A percentile compares a stretch with the other conserved stretches of the same genome.
Conservation (phyloP, 2,113 vertebrate genomes). For the Ptyas mucosa region DNA sequence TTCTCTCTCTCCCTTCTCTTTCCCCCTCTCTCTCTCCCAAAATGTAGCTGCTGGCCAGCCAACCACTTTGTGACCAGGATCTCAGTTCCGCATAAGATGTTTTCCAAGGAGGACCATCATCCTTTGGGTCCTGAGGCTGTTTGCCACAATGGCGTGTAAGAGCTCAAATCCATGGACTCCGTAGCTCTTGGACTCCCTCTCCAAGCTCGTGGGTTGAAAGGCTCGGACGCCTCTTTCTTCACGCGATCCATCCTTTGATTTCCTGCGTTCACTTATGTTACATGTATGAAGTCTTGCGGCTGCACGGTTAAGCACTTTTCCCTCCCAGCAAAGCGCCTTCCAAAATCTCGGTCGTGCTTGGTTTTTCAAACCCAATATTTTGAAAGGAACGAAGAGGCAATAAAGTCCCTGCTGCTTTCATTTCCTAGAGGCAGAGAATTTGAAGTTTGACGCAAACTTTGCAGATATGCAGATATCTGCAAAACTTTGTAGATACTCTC, state of each 20-base stretch:
- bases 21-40: slow-evolving; percentile 1
- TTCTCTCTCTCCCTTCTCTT: accelerated
- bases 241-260: slow-evolving; percentile 53
- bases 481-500: slow-evolving; percentile 61
- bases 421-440: slow-evolving; percentile 65
- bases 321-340: slow-evolving; percentile 1
- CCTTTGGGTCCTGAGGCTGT: slow-evolving; percentile 43
- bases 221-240: slow-evolving; percentile 59
- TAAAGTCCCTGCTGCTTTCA: slow-evolving; percentile 63
- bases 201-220: slow-evolving; percentile 51
- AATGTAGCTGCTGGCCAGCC: slow-evolving; percentile 89
- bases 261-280: slow-evolving; percentile 53
- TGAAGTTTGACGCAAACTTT: slow-evolving; percentile 70
- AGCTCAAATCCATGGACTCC: slow-evolving; percentile 56
- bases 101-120: slow-evolving; percentile 54
- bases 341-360: slow-evolving; percentile 47
- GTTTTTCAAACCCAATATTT: slow-evolving; percentile 56
- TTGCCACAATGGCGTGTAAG: slow-evolving; percentile 66
- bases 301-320: slow-evolving; percentile 45
- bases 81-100: slow-evolving; percentile 31
- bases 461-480: slow-evolving; percentile 33
- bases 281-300: slow-evolving; percentile 35
- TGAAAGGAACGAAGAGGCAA: slow-evolving; percentile 63
- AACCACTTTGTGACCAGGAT: slow-evolving; percentile 87
- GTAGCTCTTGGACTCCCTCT: slow-evolving; percentile 53